A percentile compares a stretch with the other conserved stretches of the same genome.
Conservation (phyloP, 2,888 invertebrate species). For the Blomia tropicalis region DNA sequence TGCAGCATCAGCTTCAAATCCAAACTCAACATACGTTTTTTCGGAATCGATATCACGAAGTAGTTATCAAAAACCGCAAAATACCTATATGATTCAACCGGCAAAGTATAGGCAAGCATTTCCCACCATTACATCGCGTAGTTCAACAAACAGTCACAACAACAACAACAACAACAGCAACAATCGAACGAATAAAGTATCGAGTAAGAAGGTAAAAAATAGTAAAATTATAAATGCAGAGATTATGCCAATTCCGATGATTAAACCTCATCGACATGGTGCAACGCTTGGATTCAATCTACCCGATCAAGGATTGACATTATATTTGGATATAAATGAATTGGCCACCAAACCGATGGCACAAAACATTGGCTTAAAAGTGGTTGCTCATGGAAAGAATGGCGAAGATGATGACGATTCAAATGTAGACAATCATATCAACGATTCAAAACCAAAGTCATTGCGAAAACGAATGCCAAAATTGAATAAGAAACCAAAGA, state of each 20-base stretch:
- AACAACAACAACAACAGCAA: no score
- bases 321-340: conserved; percentile 25
- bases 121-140: not conserved
- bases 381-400: conserved; percentile 21
- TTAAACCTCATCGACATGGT: conserved; percentile 24
- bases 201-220: not conserved
- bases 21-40: not conserved
- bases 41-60: conserved; percentile 5
- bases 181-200: not conserved
- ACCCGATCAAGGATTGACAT: conserved; percentile 23
- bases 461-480: not conserved
- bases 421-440: not conserved
- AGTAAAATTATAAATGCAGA: conserved; percentile 13
- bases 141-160: not conserved
- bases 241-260: conserved; percentile 23
- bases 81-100: conserved; percentile 11
- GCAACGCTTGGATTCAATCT: conserved; percentile 26
- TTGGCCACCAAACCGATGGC: conserved; percentile 24
- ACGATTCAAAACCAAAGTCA: not conserved
- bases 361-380: conserved; percentile 24
- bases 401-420: not conserved
- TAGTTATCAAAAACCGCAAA: conserved; percentile 11
- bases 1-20: not conserved
- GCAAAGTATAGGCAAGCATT: conserved; percentile 6
- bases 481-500: not conserved